Conservation (phyloP, 2,113 vertebrate species). For the Halcyon senegalensis region DNA sequence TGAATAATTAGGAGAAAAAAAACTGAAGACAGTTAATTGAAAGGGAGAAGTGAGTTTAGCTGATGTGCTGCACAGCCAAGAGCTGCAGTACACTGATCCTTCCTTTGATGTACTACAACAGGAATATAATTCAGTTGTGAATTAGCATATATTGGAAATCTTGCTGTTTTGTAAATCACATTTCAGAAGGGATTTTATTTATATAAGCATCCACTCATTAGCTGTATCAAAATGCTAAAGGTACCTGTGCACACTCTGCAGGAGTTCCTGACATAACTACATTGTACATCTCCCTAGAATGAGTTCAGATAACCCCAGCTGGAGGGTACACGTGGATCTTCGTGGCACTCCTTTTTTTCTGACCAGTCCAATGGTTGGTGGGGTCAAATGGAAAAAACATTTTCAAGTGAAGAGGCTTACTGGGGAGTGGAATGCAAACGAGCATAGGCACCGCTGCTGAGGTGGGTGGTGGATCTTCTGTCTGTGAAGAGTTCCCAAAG, state of each 20-base stretch:
- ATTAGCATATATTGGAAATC: background rate
- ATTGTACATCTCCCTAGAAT: background rate
- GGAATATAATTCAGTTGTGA: background rate
- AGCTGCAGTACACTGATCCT: background rate
- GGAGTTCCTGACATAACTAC: background rate
- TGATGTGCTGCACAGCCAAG: background rate
- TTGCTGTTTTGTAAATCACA: background rate
- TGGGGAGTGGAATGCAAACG: rapidly evolving
- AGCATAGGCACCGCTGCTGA: background rate
- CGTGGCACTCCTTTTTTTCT: background rate
- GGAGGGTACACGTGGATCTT: background rate
- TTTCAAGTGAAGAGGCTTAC: background rate
- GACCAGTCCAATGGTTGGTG: background rate
- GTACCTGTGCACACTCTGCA: rapidly evolving
- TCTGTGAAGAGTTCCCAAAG: background rate
- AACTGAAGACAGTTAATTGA: background rate
- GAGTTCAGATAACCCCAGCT: background rate
- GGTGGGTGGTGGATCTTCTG: background rate
- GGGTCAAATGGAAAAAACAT: background rate
- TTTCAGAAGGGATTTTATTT: background rate
- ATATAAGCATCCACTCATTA: background rate
- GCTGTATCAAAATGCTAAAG: background rate
- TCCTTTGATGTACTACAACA: background rate
- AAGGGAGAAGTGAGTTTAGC: background rate
- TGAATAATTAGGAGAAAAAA: background rate